Base-by-base conservation (phyloP, 92 coral and sea anemone genomes). In the Porites cylindrica region DNA sequence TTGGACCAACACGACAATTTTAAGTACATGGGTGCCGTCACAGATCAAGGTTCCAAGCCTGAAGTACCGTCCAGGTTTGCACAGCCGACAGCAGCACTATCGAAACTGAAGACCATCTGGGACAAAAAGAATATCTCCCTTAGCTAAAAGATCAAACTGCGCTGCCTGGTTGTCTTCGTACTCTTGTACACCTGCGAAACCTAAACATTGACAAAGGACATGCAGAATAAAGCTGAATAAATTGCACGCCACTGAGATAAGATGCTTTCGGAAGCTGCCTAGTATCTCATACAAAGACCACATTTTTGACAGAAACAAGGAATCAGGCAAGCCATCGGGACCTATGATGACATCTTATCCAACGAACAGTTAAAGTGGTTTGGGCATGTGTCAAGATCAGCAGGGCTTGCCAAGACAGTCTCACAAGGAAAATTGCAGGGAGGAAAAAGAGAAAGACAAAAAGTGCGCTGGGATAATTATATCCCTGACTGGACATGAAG, bases 201-300 rank as follows among this genome's bases (percentile, higher is more conserved):
- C 47, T 38, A 4, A 4, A 38, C 47, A 4, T 38, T 4, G 47
- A 38, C 6, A 38, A 38, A 38, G 23, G 3, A 14, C 66, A 12
- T 62, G n/a, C 47, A 24, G 32, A 23, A 10, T 12, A 69, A 51
- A 23, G n/a, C 47, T 1, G 32, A 23, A 10, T 12, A 69, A 51
- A 23, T 69, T 12, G 38, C 50, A 69, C 38, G 47, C 7, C 47
- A 38, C 47, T 38, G 47, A 38, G 47, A 38, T 38, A 38, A 38
- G 47, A 38, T 4, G 73, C 73, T 24, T 69, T 29, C 1, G 74
- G 18, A 69, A 29, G 38, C 51, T 10, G 1, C 74, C 32, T 23
- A 51, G 51, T 51, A 69, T 11, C 74, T 69, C 74, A 12, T 69
- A 24, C 74, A 69, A 18, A 69, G 74, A 69, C 51, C 74, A 69